phyloP scores from a whole-genome alignment of 2,888 invertebrate species.

The Onthophagus sagittarius region DNA sequence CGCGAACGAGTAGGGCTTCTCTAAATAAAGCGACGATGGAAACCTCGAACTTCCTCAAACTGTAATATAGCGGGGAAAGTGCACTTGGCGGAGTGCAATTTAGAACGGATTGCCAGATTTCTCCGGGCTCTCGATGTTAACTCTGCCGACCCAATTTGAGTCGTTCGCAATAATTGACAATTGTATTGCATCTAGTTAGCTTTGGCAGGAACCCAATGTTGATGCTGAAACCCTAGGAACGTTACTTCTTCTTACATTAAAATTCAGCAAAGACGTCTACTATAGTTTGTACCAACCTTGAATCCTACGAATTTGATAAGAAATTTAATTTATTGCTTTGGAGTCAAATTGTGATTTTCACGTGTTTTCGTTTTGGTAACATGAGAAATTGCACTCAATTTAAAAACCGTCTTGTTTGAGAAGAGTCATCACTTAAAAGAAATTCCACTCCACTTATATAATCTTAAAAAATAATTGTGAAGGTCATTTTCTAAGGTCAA shows the following conservation, averaged over 20 bases:
- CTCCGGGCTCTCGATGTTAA: background rate
- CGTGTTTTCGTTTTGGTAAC: too few species aligned
- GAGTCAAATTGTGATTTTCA: too few species aligned
- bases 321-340: too few species aligned
- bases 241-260: background rate
- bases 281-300: too few species aligned
- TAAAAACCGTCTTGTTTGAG: too few species aligned
- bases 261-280: background rate
- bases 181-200: background rate
- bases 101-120: background rate
- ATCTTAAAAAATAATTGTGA: too few species aligned
- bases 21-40: background rate
- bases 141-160: background rate
- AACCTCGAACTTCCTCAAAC: background rate
- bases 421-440: too few species aligned
- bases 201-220: background rate
- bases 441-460: too few species aligned
- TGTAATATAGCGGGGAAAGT: constrained; percentile 3
- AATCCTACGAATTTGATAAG: too few species aligned
- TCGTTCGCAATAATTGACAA: background rate
- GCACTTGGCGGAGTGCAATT: constrained; percentile 3
- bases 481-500: too few species aligned
- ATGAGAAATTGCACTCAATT: too few species aligned
- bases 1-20: background rate
- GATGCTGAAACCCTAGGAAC: background rate